Evolutionary conservation across 2,113 vertebrate genomes (phyloP).

Genomic region (Tetraodon nigroviridis): DNA sequence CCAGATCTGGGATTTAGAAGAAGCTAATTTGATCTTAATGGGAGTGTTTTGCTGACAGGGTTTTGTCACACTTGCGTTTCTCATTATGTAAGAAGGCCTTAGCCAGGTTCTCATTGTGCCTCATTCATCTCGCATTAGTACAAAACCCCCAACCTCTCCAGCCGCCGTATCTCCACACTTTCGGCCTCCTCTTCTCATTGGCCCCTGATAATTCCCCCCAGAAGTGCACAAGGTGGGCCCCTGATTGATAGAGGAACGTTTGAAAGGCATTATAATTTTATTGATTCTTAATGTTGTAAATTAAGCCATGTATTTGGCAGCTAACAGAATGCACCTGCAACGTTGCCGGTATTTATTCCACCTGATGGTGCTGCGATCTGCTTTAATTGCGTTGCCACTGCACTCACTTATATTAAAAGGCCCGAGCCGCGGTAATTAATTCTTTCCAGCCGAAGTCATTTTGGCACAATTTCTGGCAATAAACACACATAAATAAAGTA

Average conservation of each 20-base stretch:
- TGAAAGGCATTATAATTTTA: constrained; percentile 98
- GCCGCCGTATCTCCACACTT: background rate
- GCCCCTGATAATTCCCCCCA: constrained; percentile 33
- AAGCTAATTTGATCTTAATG: constrained; percentile 32
- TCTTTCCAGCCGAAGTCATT: constrained; percentile 92
- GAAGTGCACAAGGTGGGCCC: constrained; percentile 54
- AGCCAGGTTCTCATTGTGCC: constrained; percentile 21
- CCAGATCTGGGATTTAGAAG: constrained; percentile 10
- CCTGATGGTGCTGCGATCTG: constrained; percentile 86
- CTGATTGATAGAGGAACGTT: constrained; percentile 89
- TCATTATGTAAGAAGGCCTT: constrained; percentile 4
- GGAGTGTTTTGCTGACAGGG: constrained; percentile 18
- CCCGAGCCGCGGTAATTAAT: constrained; percentile 89
- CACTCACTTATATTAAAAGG: constrained; percentile 99
- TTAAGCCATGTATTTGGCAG: constrained; percentile 96
- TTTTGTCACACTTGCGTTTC: constrained; percentile 10
- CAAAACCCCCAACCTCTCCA: constrained; percentile 43
- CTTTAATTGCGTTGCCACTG: constrained; percentile 93
- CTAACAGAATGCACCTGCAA: constrained; percentile 85
- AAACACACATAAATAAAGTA: constrained; percentile 94
- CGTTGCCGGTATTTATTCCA: constrained; percentile 84
- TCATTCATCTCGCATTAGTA: constrained; percentile 48
- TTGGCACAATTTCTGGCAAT: constrained; percentile 99
- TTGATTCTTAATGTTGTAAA: constrained; percentile 99
- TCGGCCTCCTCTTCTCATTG: constrained; percentile 6